Base-by-base conservation (phyloP, 2,113 vertebrate genomes). In the Synchiropus splendidus region DNA sequence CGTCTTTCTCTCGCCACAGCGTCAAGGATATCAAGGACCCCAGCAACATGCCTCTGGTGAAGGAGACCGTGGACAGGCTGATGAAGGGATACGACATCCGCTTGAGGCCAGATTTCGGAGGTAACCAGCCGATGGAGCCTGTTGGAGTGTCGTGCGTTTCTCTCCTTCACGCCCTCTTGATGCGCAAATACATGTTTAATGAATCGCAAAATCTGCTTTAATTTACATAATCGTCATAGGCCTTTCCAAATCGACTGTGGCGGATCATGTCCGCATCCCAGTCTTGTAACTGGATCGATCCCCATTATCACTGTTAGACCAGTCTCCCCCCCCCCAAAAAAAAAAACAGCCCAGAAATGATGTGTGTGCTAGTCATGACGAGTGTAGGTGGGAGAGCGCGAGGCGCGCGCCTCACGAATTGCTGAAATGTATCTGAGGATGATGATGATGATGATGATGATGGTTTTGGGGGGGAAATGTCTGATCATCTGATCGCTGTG, bases 11-110 rank as follows among this genome's bases (percentile, higher is more conserved):
- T 61, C 12, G 12, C 18, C 34, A n/a, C 70, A 83, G 78, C 75
- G 56, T 59, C 64, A 83, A 83, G 67, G 91, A 93, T 86, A 85
- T 87, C 74, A 97, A 91, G 89, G 94, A 98, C 67, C 91, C 92
- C 58, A 97, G 93, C 86, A 98, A 98, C 72, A 98, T 98, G 95
- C 94, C 94, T 57, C 86, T 98, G 86, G 95, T 98, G 64, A 98
- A 98, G 84, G 95, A 98, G 82, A 98, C 95, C 18, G 95, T 98
- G 88, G 95, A 98, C 85, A 91, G 92, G 76, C 89, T 98, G 77
- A 88, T 98, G 90, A 98, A 95, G 75, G 95, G 95, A 86, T 98
- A 98, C 87, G 94, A 98, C 83, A 98, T 98, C 89, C 93, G 95
- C 70, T 81, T 98, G 87, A 97, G 95, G 89, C 95, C 94, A 76